These are phyloP conservation scores for Hydropsyche tenuis DNA, from an alignment of 1,140 invertebrate species.

Conservation along the genomic window DNA sequence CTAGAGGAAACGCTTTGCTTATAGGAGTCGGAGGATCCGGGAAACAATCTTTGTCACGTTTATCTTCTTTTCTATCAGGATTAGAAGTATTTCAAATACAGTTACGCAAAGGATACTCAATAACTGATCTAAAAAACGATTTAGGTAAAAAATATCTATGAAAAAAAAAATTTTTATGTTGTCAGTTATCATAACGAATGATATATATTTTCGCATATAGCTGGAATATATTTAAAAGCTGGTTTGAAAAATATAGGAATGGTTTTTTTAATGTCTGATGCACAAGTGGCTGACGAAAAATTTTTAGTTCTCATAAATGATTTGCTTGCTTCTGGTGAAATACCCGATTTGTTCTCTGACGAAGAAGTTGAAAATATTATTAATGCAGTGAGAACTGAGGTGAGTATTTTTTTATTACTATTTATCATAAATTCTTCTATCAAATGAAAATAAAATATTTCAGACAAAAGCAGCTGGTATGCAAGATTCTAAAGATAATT, in stretches of 20 bases:
- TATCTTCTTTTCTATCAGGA: constrained; percentile 87
- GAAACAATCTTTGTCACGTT: constrained; percentile 87
- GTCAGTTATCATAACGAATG: not conserved
- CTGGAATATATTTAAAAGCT: constrained; percentile 83
- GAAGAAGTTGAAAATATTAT: constrained; percentile 92
- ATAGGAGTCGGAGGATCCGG: constrained; percentile 95
- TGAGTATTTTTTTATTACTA: constrained; percentile 54
- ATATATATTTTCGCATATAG: constrained; percentile 51
- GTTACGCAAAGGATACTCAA: constrained; percentile 85
- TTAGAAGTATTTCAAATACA: constrained; percentile 93
- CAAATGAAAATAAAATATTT: no score
- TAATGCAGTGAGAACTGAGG: constrained; percentile 81
- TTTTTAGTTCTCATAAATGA: constrained; percentile 95
- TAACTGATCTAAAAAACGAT: constrained; percentile 84
- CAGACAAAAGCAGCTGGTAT: constrained; percentile 78
- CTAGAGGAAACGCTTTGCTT: constrained; percentile 88
- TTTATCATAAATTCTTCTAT: no score
- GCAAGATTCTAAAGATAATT: constrained; percentile 88
- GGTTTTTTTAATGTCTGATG: constrained; percentile 93
- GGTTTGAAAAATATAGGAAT: constrained; percentile 87
- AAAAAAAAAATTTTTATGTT: no score
- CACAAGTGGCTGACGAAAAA: constrained; percentile 88
- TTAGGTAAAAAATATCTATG: constrained; percentile 66
- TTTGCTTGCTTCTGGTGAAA: constrained; percentile 91
- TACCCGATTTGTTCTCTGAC: constrained; percentile 88